Evolutionary conservation across 1,140 invertebrate species (phyloP).

Genomic region (Pseudomyrmex cubaensis): DNA sequence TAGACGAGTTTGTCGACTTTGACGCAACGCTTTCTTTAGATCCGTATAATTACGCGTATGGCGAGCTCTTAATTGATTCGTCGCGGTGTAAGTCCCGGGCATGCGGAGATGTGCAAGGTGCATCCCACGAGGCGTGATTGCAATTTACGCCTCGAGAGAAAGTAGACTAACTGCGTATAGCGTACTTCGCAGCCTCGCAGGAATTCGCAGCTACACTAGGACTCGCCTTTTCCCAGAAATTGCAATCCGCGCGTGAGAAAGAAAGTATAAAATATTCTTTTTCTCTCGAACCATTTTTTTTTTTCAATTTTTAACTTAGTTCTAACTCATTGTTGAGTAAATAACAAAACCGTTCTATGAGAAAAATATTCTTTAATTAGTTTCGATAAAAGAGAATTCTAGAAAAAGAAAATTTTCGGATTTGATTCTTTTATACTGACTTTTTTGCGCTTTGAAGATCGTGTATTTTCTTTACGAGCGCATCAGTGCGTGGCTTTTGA

Average conservation of each 20-base stretch:
- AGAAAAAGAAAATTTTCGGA: too few relatives aligned
- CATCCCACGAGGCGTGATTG: slow-evolving; percentile 43
- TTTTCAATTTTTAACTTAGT: neutral
- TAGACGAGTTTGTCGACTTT: slow-evolving; percentile 4
- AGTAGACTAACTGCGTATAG: slow-evolving; percentile 16
- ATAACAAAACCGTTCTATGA: too few relatives aligned
- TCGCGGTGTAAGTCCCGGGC: slow-evolving; percentile 6
- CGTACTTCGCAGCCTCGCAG: neutral
- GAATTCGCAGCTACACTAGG: neutral
- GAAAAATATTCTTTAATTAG: too few relatives aligned
- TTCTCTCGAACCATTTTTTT: neutral
- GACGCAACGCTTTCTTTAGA: neutral
- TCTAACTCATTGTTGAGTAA: too few relatives aligned
- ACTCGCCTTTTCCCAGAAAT: too few relatives aligned
- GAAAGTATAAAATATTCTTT: neutral
- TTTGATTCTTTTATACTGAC: too few relatives aligned
- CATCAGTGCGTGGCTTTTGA: too few relatives aligned
- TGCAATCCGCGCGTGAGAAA: neutral
- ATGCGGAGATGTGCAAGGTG: slow-evolving; percentile 15
- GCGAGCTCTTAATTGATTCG: slow-evolving; percentile 51
- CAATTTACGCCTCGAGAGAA: slow-evolving; percentile 46
- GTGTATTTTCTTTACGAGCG: too few relatives aligned
- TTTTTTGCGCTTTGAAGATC: too few relatives aligned
- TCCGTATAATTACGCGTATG: slow-evolving; percentile 40
- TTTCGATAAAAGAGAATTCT: too few relatives aligned